Evolutionary conservation across 2,113 vertebrate species (phyloP).

Genomic region (Plotosus lineatus): DNA sequence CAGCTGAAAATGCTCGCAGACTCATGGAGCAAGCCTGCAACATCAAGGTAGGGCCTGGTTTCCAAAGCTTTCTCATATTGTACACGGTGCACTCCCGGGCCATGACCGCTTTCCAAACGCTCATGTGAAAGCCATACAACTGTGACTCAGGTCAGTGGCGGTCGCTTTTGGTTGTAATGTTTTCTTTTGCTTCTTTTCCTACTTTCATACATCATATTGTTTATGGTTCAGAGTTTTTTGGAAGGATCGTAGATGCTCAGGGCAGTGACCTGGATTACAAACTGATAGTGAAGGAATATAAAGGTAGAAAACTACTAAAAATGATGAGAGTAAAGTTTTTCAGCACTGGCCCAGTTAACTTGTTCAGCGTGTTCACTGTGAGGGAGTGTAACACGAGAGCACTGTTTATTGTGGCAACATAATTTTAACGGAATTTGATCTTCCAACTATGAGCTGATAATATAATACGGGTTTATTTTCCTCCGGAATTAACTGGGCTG

Average conservation of each 20-base stretch:
- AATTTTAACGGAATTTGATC: not conserved
- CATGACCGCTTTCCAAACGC: not conserved
- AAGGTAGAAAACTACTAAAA: not conserved
- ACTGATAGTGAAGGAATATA: not conserved
- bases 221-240: not conserved
- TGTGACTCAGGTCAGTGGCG: not conserved
- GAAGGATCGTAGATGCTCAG: not conserved
- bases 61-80: not conserved
- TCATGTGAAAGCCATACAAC: not conserved
- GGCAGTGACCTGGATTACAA: not conserved
- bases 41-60: constrained; percentile 83
- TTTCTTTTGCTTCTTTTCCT: not conserved
- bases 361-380: not conserved
- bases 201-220: not conserved
- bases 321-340: not conserved
- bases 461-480: not conserved
- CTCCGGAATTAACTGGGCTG: not conserved
- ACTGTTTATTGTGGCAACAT: not conserved
- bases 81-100: not conserved
- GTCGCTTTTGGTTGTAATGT: not conserved
- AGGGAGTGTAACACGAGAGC: not conserved
- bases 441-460: not conserved
- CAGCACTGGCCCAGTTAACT: not conserved
- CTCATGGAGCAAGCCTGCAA: constrained; percentile 98
- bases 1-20: constrained; percentile 93